phyloP scores from a whole-genome alignment of 2,888 invertebrate genomes.

The Oasisia sp. region DNA sequence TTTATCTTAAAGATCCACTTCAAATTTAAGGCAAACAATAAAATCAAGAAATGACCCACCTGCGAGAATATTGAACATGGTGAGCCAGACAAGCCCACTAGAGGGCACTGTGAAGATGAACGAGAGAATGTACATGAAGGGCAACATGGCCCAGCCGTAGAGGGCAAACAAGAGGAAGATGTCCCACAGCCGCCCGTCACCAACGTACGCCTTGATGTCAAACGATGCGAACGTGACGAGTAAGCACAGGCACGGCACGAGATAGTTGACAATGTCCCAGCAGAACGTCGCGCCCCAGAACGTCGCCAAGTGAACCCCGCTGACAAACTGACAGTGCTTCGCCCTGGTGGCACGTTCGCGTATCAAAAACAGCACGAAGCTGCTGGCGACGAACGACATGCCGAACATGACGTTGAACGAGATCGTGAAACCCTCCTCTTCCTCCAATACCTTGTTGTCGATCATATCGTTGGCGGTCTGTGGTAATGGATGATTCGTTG shows the following conservation, averaged over 20 bases:
- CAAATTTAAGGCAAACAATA: not conserved
- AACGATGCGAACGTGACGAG: constrained; percentile 62
- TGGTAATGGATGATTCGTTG: constrained; percentile 60
- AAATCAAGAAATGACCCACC: constrained; percentile 68
- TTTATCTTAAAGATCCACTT: not conserved
- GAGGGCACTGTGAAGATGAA: constrained; percentile 79
- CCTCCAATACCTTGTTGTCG: constrained; percentile 34
- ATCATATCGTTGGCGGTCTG: constrained; percentile 46
- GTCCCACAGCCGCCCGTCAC: constrained; percentile 42
- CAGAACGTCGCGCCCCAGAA: constrained; percentile 67
- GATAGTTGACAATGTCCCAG: constrained; percentile 66
- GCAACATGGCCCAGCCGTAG: constrained; percentile 74
- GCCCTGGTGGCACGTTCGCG: constrained; percentile 73
- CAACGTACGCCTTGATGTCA: constrained; percentile 54
- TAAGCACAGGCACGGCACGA: constrained; percentile 59
- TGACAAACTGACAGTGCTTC: constrained; percentile 63
- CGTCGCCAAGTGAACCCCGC: constrained; percentile 62
- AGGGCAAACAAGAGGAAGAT: constrained; percentile 69
- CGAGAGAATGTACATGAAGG: constrained; percentile 76
- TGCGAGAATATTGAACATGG: constrained; percentile 78
- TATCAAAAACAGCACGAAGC: constrained; percentile 69
- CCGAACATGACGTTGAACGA: constrained; percentile 80
- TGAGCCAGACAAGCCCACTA: constrained; percentile 79
- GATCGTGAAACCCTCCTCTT: constrained; percentile 72
- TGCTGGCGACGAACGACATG: constrained; percentile 67